Evolutionary conservation across 2,113 vertebrate species (phyloP), one percentile per base, ranked within the genome.

Genomic region (Agapornis roseicollis): DNA sequence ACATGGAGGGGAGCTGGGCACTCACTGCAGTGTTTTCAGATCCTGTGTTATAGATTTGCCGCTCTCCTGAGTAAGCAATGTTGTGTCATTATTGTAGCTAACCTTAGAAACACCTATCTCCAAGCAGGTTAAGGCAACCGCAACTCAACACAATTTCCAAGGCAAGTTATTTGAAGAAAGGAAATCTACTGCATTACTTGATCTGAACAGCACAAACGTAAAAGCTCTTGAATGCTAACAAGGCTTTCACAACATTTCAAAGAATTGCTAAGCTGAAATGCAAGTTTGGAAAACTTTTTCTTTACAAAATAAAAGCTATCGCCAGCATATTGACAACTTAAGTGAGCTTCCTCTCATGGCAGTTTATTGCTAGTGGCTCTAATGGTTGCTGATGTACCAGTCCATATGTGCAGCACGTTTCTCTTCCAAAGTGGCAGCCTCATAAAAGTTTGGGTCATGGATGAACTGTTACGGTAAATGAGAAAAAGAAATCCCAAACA

Each of bases 191-290:
- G 22, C 33, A 78, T 81, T 96, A 87, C 91, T 94, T 97, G 60
- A 89, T 78, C 80, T 91, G 28, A 94, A 70, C 14, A 94, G 63
- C 47, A 89, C 37, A 90, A 78, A 85, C 0, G 7, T 61, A 63
- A 97, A 94, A 96, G 46, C 76, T 70, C 66, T 78, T 87, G 92
- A 95, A 94, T 92, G 77, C 29, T 71, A 80, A 96, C 96, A 65
- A 86, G 42, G 68, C 41, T 92, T 91, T 96, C n/a, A n/a, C 11
- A 90, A 65, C 17, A 35, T 83, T 89, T 94, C 88, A 90, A 94
- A 88, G 65, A 70, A 73, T 17, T 90, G 86, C 65, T 90, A 52
- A 52, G 80, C 2, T 14, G 65, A 83, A 96, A 93, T 93, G 28
- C 35, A 81, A 94, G 17, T 64, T 93, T 37, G 61, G 52, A 78